Base-by-base conservation (phyloP, 2,113 vertebrate genomes). In the Lanius collurio region DNA sequence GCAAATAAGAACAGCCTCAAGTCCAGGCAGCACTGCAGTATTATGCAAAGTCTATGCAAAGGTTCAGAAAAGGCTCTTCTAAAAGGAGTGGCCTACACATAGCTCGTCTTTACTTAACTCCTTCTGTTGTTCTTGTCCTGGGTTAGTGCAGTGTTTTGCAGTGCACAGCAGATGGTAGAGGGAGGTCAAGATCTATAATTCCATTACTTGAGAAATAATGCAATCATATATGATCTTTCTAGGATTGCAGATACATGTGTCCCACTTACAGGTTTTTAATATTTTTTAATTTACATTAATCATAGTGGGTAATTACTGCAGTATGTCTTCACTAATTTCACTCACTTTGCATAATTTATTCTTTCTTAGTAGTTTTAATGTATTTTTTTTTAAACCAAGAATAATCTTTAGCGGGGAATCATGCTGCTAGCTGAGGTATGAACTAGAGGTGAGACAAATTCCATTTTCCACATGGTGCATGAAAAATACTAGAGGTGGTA, bases 161-260 rank as follows among this genome's bases (percentile, higher is more conserved):
- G 83, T 18, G 60, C 44, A 95, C 71, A 93, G 85, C 88, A 96
- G 83, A 93, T 93, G 85, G 92, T 60, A 94, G 62, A 93, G 75
- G 84, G 73, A 88, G 94, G 85, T 93, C 93, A 96, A 64, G 65
- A 69, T 89, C 74, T 83, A 4, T 68, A 95, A 93, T 75, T 92
- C 46, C 57, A 82, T 94, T 90, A 86, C 37, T 59, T 71, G 31
- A 79, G 69, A 92, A 92, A 93, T 76, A 94, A 95, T 11, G 16
- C 39, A 30, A 93, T 83, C 86, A 68, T 33, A 44, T 30, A 83
- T 47, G 88, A 83, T 89, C 90, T 64, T 90, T 89, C 94, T 68
- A 89, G 44, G 69, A 92, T 8, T 78, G 60, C 46, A 86, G 64
- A 75, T 62, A 52, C 5, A 13, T 41, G 20, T 39, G 60, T 55